Conservation (phyloP, 2,888 invertebrate genomes). For the Xestia c-nigrum region DNA sequence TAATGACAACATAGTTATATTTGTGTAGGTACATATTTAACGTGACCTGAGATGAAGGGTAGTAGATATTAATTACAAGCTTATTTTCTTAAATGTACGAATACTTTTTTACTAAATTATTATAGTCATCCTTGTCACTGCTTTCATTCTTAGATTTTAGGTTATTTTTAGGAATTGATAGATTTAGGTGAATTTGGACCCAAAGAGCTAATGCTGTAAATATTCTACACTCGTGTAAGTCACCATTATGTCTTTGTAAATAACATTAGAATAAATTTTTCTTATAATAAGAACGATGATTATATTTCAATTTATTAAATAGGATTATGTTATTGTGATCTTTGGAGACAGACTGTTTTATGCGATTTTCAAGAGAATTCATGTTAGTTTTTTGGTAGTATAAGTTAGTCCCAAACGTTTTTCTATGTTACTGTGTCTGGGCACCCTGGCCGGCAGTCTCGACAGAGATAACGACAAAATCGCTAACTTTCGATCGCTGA, state of each 20-base stretch:
- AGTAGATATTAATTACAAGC: conserved; percentile 15
- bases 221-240: conserved; percentile 54
- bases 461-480: no score
- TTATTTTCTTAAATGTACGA: conserved; percentile 28
- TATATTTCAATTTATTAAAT: background rate
- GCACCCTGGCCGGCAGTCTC: no score
- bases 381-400: background rate
- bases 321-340: background rate
- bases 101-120: conserved; percentile 30
- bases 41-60: conserved; percentile 24
- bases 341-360: background rate
- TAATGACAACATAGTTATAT: background rate
- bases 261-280: conserved; percentile 45
- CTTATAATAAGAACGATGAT: conserved; percentile 10
- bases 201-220: conserved; percentile 65
- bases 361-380: background rate
- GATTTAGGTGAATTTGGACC: conserved; percentile 65
- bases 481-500: no score
- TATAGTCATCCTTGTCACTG: conserved; percentile 51
- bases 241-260: conserved; percentile 50
- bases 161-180: conserved; percentile 62
- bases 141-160: conserved; percentile 52
- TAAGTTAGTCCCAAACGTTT: background rate
- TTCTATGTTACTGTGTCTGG: background rate
- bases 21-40: background rate